Base-by-base conservation (phyloP, 2,113 vertebrate genomes). In the Thymallus thymallus region DNA sequence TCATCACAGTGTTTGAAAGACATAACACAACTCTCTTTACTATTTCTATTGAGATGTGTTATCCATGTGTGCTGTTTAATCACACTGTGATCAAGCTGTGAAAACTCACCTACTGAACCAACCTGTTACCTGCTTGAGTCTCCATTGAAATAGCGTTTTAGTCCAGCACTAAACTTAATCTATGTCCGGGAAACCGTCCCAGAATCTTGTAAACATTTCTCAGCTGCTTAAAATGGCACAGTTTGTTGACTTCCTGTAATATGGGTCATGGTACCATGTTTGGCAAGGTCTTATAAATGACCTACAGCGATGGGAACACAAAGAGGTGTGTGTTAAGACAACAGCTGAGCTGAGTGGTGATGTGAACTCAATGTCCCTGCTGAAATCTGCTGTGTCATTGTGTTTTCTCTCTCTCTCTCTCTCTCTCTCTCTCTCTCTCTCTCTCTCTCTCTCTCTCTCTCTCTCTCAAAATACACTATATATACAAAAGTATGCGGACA, bases 381-480 rank as follows among this genome's bases (percentile, higher is more conserved):
- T 63, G 67, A 87, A n/a, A 88, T 89, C 72, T 85, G 90, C 89
- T 89, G 86, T 87, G 89, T 91, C 90, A 90, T 89, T 81, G 85
- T 76, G 69, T 32, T 78, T 35, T 69, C 75, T 23, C 41, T 71
- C 23, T 30, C 63, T n/a, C 58, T 55, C 35, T 69, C 75, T 22
- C 32, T 71, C 22, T 45, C 72, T 24, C 56, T 51, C 66, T 61
- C 24, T 22, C 75, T 79, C 60, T 5, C 63, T 73, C 63, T 75
- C 26, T 32, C 48, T 69, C 75, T 23, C 41, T 71, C 23, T 48
- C 72, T 29, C n/a, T n/a, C n/a, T n/a, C n/a, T n/a, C n/a, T n/a
- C n/a, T n/a, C n/a, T n/a, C n/a, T n/a, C n/a, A n/a, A 41, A 41
- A 41, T 41, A 41, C 35, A 41, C 2, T 41, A 41, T 41, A 41